These are phyloP conservation scores for Chelidonichthys spinosus DNA, from an alignment of 2,797 vertebrate species.

Conservation along the genomic window DNA sequence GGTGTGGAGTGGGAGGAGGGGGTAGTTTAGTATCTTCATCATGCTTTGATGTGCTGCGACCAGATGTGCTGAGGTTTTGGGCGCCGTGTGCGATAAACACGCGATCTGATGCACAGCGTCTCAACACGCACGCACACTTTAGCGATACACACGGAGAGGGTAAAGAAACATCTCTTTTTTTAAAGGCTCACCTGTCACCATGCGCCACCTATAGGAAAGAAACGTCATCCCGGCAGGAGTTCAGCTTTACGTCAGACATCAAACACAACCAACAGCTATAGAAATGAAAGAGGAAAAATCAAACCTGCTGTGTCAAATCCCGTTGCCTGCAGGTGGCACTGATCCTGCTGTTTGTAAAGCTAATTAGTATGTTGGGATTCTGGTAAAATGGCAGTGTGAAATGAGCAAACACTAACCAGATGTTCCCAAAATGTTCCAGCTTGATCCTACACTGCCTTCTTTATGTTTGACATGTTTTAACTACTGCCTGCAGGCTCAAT, in stretches of 20 bases:
- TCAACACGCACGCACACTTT: not conserved
- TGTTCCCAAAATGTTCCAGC: not conserved
- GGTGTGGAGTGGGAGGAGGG: slow-evolving; percentile 15
- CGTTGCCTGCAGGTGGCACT: slow-evolving; percentile 1
- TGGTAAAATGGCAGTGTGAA: not conserved
- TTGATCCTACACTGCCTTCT: not conserved
- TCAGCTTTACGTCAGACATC: not conserved
- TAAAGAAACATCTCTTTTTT: not conserved
- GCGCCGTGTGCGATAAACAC: not conserved
- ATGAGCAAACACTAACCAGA: slow-evolving; percentile 7
- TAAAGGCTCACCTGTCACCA: not conserved
- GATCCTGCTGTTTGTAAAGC: slow-evolving; percentile 4
- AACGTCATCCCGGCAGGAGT: not conserved
- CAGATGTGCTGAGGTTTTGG: slow-evolving; percentile 27
- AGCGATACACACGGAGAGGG: not conserved
- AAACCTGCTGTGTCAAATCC: not conserved
- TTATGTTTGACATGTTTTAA: not conserved
- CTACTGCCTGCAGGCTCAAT: not conserved
- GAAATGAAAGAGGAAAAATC: not conserved
- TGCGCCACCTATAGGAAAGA: not conserved
- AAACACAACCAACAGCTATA: not conserved
- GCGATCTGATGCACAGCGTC: not conserved
- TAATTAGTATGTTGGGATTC: not conserved
- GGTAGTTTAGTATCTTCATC: slow-evolving; percentile 27
- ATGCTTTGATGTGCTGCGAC: slow-evolving; percentile 38